phyloP scores from a whole-genome alignment of 2,113 vertebrate genomes.

The Toxotes chatareus region DNA sequence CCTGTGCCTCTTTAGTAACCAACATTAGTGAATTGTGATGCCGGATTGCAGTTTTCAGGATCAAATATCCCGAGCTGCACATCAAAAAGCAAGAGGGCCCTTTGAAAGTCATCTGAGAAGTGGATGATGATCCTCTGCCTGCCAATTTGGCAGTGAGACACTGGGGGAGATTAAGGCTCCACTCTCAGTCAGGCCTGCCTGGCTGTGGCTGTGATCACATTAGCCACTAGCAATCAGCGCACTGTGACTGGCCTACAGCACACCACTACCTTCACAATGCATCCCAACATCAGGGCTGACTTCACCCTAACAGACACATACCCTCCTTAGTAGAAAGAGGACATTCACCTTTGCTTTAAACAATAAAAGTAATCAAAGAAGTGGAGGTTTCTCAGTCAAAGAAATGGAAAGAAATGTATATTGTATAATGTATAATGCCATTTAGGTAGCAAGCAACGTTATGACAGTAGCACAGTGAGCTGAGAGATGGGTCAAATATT shows the following conservation, averaged over 20 bases:
- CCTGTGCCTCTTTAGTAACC: constrained; percentile 10
- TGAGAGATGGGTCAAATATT: constrained; percentile 44
- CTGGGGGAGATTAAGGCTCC: constrained; percentile 71
- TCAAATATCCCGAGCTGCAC: constrained; percentile 64
- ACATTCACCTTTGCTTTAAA: constrained; percentile 7
- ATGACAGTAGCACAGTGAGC: constrained; percentile 10
- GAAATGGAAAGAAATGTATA: background rate
- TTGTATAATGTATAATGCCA: background rate
- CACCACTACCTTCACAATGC: constrained; percentile 60
- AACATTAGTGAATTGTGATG: constrained; percentile 45
- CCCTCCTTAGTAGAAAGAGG: background rate
- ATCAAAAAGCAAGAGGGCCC: constrained; percentile 68
- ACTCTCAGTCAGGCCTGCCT: constrained; percentile 59
- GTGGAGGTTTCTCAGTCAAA: background rate
- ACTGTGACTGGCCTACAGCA: constrained; percentile 65
- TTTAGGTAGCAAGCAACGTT: background rate
- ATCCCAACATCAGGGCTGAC: constrained; percentile 23
- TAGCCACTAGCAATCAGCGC: constrained; percentile 67
- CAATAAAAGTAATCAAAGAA: background rate
- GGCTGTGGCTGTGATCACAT: constrained; percentile 77
- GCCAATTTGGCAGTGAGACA: constrained; percentile 75
- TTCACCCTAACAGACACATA: background rate
- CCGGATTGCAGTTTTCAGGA: constrained; percentile 47
- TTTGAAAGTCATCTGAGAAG: constrained; percentile 74
- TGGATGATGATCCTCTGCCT: constrained; percentile 71